Evolutionary conservation across 2,113 vertebrate genomes (phyloP).

Genomic region (Halichoerus grypus): DNA sequence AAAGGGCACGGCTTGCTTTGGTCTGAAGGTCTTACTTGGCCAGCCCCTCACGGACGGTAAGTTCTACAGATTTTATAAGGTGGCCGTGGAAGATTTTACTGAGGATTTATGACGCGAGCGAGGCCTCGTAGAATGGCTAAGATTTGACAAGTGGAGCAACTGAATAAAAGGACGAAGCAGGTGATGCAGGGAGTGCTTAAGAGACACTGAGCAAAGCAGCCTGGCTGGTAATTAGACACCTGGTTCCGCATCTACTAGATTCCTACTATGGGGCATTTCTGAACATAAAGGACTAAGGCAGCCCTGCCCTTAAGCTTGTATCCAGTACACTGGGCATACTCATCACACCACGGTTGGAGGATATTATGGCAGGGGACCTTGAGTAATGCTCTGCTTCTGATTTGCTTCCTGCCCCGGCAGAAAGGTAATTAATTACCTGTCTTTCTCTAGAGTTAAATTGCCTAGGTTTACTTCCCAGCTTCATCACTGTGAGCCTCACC

Average conservation of each 20-base stretch:
- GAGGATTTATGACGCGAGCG: background rate
- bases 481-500: background rate
- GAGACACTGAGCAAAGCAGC: background rate
- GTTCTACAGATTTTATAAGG: background rate
- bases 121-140: background rate
- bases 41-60: background rate
- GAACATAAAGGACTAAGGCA: constrained; percentile 9
- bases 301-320: background rate
- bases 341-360: background rate
- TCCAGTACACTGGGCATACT: background rate
- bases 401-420: background rate
- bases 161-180: constrained; percentile 6
- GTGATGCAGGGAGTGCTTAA: background rate
- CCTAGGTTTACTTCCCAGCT: background rate
- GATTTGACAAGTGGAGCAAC: background rate
- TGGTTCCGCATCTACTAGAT: constrained; percentile 16
- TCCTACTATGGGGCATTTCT: constrained; percentile 19
- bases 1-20: background rate
- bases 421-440: background rate
- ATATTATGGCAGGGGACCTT: background rate
- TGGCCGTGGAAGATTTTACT: background rate
- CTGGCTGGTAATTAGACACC: background rate
- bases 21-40: background rate
- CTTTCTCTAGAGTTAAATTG: background rate
- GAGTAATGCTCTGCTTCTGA: background rate